These are phyloP conservation scores for Nomada fucata DNA, from an alignment of 2,888 invertebrate species.

Conservation along the genomic window DNA sequence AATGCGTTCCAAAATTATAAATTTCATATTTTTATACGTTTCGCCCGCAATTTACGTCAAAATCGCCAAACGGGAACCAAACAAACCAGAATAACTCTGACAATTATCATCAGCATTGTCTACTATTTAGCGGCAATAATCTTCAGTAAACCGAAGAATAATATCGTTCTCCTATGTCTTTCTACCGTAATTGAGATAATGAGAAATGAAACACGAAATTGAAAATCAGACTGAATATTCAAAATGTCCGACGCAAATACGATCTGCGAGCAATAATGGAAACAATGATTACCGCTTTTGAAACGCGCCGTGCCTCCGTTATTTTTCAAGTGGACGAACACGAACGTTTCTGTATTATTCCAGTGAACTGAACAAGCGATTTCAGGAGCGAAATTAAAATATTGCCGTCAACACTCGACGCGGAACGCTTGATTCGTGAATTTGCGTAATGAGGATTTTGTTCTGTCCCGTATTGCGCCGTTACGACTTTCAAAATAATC, in stretches of 20 bases:
- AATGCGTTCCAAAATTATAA: no score
- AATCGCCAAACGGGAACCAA: neutral
- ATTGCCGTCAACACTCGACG: conserved; percentile 9
- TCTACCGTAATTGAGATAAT: neutral
- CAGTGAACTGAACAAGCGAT: conserved; percentile 1
- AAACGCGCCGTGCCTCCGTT: conserved; percentile 5
- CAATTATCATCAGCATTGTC: neutral
- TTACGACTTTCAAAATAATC: conserved; percentile 35
- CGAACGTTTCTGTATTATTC: conserved; percentile 8
- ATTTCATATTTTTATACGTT: no score
- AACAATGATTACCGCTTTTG: neutral
- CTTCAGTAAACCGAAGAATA: no score
- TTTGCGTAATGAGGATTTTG: conserved; percentile 60
- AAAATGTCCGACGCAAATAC: neutral
- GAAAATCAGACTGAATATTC: neutral
- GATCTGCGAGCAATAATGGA: neutral
- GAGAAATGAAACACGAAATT: neutral
- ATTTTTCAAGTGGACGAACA: conserved; percentile 5
- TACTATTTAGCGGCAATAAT: neutral
- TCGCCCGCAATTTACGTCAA: no score
- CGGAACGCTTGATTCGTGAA: neutral
- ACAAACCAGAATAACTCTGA: neutral
- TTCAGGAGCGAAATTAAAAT: conserved; percentile 23
- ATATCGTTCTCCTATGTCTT: no score
- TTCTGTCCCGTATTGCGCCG: conserved; percentile 9